These are phyloP conservation scores for Tenebrosternarchus preto DNA, from an alignment of 2,113 vertebrate genomes.

Conservation along the genomic window DNA sequence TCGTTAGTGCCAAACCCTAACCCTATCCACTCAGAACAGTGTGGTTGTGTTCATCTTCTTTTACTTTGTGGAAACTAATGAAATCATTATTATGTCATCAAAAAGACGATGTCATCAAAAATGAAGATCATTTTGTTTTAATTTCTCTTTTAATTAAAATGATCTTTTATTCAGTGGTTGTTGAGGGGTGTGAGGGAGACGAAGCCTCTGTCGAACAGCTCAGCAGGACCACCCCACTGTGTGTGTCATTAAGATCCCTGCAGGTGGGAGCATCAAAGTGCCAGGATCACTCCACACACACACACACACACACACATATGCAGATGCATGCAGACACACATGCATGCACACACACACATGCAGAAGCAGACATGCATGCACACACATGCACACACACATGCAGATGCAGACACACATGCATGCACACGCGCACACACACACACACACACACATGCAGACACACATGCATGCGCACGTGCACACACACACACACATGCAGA, in stretches of 20 bases:
- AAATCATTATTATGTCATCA: no score
- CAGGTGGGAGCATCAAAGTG: slow-evolving; percentile 73
- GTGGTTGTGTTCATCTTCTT: no score
- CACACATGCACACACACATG: slow-evolving; percentile 58
- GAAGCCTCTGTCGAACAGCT: not conserved
- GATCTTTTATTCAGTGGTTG: no score
- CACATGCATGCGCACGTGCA: slow-evolving; percentile 22
- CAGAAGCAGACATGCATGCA: slow-evolving; percentile 56
- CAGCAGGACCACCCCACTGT: slow-evolving; percentile 63
- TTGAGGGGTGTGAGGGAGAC: no score
- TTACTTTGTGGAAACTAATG: no score
- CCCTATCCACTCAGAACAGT: no score
- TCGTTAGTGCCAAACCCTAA: no score
- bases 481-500: slow-evolving; percentile 56
- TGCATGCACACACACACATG: slow-evolving; percentile 60
- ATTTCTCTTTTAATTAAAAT: no score
- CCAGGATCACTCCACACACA: slow-evolving; percentile 58
- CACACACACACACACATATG: slow-evolving; percentile 28
- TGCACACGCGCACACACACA: slow-evolving; percentile 31
- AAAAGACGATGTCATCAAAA: no score
- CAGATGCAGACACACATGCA: slow-evolving; percentile 15
- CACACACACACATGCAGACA: slow-evolving; percentile 21
- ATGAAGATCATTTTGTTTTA: no score
- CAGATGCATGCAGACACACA: slow-evolving; percentile 60
- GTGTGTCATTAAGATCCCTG: slow-evolving; percentile 71